Percentiles rank a stretch among this genome's conserved stretches.
These are phyloP conservation scores for Yponomeuta cagnagella DNA, from an alignment of 2,888 invertebrate species.

Conservation along the genomic window DNA sequence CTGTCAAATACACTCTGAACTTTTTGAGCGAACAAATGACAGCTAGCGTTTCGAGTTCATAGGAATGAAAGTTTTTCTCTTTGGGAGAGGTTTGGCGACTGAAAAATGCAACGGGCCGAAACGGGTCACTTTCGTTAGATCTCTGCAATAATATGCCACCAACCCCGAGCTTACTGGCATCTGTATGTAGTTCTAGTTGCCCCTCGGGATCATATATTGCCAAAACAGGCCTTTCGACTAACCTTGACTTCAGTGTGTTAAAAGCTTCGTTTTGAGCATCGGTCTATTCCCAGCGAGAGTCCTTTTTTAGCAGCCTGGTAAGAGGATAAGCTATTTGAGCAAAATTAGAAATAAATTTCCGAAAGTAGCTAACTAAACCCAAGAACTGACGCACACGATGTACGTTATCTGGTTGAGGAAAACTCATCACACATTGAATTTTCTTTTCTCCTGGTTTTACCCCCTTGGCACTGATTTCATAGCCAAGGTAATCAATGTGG, in stretches of 20 bases:
- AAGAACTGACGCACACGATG: too few relatives aligned
- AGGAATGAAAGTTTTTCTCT: constrained; percentile 10
- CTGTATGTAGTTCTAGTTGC: constrained; percentile 26
- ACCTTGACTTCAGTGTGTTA: constrained; percentile 18
- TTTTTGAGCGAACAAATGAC: constrained; percentile 20
- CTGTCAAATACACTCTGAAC: constrained; percentile 20
- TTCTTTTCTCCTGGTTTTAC: too few relatives aligned
- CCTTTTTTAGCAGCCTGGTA: constrained; percentile 20
- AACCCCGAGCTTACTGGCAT: constrained; percentile 22
- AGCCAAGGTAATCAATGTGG: too few relatives aligned
- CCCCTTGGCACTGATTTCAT: too few relatives aligned
- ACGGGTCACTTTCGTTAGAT: background rate
- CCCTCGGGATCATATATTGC: constrained; percentile 28
- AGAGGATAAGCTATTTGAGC: constrained; percentile 24
- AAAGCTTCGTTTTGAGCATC: constrained; percentile 21
- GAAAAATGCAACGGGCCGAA: constrained; percentile 5
- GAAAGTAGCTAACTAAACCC: constrained; percentile 19
- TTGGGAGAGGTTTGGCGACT: constrained; percentile 6
- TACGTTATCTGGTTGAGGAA: too few relatives aligned
- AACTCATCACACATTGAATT: too few relatives aligned
- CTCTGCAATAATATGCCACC: background rate
- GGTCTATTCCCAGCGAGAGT: constrained; percentile 22
- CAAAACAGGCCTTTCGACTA: constrained; percentile 26
- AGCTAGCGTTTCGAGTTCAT: constrained; percentile 9
- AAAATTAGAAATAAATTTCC: constrained; percentile 27